Evolutionary conservation across 2,888 invertebrate species (phyloP), one percentile per base, ranked within the genome.

Genomic region (Agriopis marginaria): DNA sequence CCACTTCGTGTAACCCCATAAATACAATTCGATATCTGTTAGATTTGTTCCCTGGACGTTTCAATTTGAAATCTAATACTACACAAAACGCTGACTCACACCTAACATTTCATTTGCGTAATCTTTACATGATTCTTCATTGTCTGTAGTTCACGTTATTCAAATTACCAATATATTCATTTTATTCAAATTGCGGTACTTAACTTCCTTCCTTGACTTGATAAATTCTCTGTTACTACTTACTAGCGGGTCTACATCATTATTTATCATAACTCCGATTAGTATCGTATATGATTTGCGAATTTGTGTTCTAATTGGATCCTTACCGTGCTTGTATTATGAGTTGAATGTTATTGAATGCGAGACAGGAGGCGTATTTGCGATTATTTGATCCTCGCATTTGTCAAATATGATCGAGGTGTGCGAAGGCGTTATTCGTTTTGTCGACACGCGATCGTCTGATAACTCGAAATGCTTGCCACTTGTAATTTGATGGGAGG

Each of bases 401-500:
- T 89, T 88, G 89, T 90, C 88, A 89, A 88, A 87, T 86, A 87
- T 88, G 88, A 89, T 88, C 83, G 87, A 86, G 85, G 85, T 80
- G 82, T 83, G 85, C 84, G 82, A 87, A 87, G 85, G 85, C 88
- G 89, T 88, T 89, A 84, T 88, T 89, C 89, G 85, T 89, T 89
- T 89, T 87, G 89, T 88, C 87, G 89, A 89, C 89, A 90, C 86
- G 87, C 89, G 88, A 90, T 89, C 83, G 80, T 79, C 83, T 85
- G 89, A 90, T 89, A 88, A 88, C 84, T 86, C 80, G 75, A 74
- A 78, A 78, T 74, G 85, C 84, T 86, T 86, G 88, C 89, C 85
- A 89, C 90, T 88, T 89, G 87, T 88, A 85, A 89, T 89, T 87
- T 86, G 87, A 88, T 87, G 88, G 88, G 89, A 87, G 88, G 88